Percentiles rank a stretch among this genome's conserved stretches.
Evolutionary conservation across 2,888 invertebrate species (phyloP).

Genomic region (Crematogaster levior): DNA sequence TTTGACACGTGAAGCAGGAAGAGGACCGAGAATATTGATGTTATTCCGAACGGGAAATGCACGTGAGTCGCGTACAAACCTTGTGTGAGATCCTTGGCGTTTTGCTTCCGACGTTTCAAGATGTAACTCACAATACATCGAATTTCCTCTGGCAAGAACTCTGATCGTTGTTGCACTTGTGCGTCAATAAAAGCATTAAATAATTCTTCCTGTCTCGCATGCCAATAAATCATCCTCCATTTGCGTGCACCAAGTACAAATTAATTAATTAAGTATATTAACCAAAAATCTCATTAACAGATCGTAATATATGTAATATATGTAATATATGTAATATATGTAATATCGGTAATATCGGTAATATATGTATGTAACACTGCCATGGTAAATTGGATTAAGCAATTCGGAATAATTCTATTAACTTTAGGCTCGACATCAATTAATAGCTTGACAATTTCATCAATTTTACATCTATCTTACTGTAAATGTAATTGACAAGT

Average conservation of each 20-base stretch:
- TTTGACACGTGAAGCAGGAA: constrained; percentile 6
- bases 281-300: not conserved
- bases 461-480: not conserved
- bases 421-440: not conserved
- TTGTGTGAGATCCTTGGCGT: constrained; percentile 22
- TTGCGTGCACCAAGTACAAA: not conserved
- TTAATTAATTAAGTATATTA: not conserved
- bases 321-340: too few species aligned
- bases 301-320: too few species aligned
- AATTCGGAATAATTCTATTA: not conserved
- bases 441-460: not conserved
- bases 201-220: not conserved
- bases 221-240: not conserved
- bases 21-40: not conserved
- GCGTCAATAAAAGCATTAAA: constrained; percentile 1
- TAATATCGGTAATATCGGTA: too few species aligned
- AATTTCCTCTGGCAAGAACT: not conserved
- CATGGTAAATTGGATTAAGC: not conserved
- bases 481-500: not conserved
- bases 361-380: not conserved
- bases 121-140: not conserved
- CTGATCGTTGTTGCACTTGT: constrained; percentile 15
- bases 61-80: constrained; percentile 46
- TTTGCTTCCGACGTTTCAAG: constrained; percentile 28
- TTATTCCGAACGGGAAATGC: constrained; percentile 42